Conservation (phyloP, 1,140 invertebrate species). For the Achatina immaculata region DNA sequence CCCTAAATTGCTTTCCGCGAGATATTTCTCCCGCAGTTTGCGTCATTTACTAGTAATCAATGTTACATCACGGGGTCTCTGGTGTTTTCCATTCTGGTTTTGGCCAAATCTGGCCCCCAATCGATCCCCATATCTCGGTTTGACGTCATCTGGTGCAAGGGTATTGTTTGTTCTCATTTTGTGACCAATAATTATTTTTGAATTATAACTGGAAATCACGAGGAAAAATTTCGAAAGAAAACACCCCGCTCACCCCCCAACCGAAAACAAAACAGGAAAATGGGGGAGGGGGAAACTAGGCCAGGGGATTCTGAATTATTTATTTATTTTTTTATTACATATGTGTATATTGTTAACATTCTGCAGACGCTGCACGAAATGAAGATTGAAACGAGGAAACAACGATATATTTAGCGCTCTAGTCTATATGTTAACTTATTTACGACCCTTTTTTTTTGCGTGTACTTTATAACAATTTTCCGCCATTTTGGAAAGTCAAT, state of each 20-base stretch:
- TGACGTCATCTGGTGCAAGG: background rate
- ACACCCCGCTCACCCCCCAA: background rate
- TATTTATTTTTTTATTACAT: too few relatives aligned
- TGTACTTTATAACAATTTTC: too few relatives aligned
- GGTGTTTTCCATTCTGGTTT: conserved; percentile 2
- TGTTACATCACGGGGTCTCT: background rate
- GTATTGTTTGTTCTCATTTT: background rate
- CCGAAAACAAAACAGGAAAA: background rate
- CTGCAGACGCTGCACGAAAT: background rate
- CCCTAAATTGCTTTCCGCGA: conserved; percentile 8
- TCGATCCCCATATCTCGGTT: background rate
- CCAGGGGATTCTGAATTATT: background rate
- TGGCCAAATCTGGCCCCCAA: background rate
- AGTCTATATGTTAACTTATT: too few relatives aligned
- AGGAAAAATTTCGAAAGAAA: background rate
- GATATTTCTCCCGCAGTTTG: background rate
- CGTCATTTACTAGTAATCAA: conserved; percentile 3
- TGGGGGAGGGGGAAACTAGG: background rate
- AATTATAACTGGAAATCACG: conserved; percentile 7
- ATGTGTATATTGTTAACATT: too few relatives aligned
- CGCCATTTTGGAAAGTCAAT: too few relatives aligned
- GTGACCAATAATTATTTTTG: background rate
- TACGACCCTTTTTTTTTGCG: too few relatives aligned
- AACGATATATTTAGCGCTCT: too few relatives aligned
- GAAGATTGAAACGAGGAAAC: too few relatives aligned